These are phyloP conservation scores for Lycocorax pyrrhopterus DNA, from an alignment of 2,113 vertebrate species.

Conservation along the genomic window DNA sequence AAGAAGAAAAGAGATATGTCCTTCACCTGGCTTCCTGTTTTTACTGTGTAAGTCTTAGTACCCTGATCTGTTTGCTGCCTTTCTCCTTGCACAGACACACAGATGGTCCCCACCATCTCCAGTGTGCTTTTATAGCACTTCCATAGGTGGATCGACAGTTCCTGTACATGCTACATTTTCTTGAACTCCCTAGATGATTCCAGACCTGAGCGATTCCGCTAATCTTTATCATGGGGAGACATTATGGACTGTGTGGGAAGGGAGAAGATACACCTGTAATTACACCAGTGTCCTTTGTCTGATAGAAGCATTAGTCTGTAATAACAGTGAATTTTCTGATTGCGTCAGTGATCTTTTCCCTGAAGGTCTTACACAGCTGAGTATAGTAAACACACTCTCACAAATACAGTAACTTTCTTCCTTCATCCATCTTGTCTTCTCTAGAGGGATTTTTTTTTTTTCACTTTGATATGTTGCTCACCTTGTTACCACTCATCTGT, in stretches of 20 bases:
- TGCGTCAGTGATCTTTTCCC: conserved; percentile 28
- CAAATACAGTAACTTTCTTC: background rate
- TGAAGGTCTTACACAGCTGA: conserved; percentile 1
- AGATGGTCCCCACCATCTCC: background rate
- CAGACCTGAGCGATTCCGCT: background rate
- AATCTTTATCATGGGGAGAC: background rate
- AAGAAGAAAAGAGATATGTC: background rate
- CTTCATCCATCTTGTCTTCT: conserved; percentile 44
- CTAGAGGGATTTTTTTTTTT: conserved; percentile 19
- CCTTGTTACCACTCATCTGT: conserved; percentile 53
- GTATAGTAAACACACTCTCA: conserved; percentile 47
- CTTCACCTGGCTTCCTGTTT: background rate
- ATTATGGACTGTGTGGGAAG: background rate
- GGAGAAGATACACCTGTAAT: background rate
- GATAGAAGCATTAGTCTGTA: conserved; percentile 12
- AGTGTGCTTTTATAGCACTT: background rate
- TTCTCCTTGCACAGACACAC: background rate
- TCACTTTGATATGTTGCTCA: conserved; percentile 47
- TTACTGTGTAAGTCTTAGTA: background rate
- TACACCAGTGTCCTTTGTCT: conserved; percentile 1
- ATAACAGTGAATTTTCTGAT: conserved; percentile 40
- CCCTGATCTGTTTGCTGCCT: background rate
- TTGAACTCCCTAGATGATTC: background rate
- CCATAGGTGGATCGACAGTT: background rate
- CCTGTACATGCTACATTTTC: background rate